Percentiles rank a stretch among this genome's conserved stretches.
phyloP scores from a whole-genome alignment of 2,113 vertebrate genomes.

The Barbus barbus region DNA sequence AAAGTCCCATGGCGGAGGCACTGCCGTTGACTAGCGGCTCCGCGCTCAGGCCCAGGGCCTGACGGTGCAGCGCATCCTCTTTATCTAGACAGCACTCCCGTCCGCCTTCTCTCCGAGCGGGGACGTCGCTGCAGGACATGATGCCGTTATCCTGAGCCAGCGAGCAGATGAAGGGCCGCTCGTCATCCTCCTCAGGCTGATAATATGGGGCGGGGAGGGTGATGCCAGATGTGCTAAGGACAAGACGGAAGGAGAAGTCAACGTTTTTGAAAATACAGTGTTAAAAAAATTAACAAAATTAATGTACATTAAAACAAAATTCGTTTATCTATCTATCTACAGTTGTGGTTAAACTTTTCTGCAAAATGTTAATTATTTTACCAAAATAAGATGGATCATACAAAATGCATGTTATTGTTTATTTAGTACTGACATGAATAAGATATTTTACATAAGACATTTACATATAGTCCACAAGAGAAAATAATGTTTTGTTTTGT shows the following conservation, averaged over 20 bases:
- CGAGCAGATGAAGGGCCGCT: conserved; percentile 97
- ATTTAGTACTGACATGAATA: too few relatives aligned
- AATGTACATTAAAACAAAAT: neutral
- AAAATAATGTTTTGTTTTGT: too few relatives aligned
- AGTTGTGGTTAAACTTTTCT: too few relatives aligned
- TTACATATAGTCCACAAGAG: too few relatives aligned
- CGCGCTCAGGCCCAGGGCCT: conserved; percentile 78
- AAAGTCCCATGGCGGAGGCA: conserved; percentile 76
- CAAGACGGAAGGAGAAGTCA: neutral
- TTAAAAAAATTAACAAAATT: neutral
- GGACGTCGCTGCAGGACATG: conserved; percentile 93
- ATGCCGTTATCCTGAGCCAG: conserved; percentile 94
- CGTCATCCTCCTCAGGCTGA: conserved; percentile 91
- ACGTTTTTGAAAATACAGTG: conserved; percentile 26
- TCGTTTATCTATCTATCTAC: neutral
- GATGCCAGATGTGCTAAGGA: conserved; percentile 84
- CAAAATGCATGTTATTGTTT: too few relatives aligned
- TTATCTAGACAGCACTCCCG: conserved; percentile 93
- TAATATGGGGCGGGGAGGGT: conserved; percentile 91
- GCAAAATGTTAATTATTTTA: too few relatives aligned
- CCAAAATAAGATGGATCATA: too few relatives aligned
- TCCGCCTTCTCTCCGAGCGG: conserved; percentile 86
- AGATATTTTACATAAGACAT: too few relatives aligned
- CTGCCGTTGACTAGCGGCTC: conserved; percentile 74
- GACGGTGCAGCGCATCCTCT: conserved; percentile 88